A percentile compares a stretch with the other conserved stretches of the same genome.
Conservation (phyloP, 2,888 invertebrate genomes). For the Pristionchus mayeri region DNA sequence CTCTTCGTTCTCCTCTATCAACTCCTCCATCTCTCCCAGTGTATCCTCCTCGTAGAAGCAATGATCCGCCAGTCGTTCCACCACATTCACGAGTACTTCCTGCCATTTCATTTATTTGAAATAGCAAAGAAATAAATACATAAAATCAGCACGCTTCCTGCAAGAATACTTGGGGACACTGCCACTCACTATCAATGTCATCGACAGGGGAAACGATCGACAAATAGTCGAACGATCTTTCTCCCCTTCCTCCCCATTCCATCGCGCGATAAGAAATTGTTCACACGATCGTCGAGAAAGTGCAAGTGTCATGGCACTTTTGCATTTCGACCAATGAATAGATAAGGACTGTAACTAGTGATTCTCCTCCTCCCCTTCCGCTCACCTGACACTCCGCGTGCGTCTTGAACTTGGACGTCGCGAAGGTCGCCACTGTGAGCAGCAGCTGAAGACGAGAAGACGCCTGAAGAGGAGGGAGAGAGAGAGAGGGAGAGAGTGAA, state of each 20-base stretch:
- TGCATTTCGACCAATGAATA: not conserved
- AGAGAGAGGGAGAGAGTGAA: no score
- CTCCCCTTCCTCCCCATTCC: not conserved
- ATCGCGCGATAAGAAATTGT: slow-evolving; percentile 9
- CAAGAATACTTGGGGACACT: not conserved
- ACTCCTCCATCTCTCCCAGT: not conserved
- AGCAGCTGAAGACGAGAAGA: not conserved
- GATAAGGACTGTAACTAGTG: not conserved
- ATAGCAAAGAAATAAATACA: not conserved
- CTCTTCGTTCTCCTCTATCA: slow-evolving; percentile 17
- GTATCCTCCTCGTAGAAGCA: slow-evolving; percentile 21
- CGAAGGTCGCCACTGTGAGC: not conserved
- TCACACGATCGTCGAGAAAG: not conserved
- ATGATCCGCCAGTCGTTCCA: not conserved
- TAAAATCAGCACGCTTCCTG: no score
- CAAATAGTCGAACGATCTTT: not conserved
- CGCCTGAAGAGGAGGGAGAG: no score
- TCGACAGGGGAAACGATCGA: not conserved
- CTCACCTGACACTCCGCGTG: not conserved
- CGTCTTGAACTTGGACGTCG: not conserved
- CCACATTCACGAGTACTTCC: not conserved
- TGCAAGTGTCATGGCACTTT: not conserved
- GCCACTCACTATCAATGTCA: not conserved
- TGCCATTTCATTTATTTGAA: not conserved
- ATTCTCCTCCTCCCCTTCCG: not conserved